Conservation (phyloP, 2,888 invertebrate species). For the Cheilosia grossa region DNA sequence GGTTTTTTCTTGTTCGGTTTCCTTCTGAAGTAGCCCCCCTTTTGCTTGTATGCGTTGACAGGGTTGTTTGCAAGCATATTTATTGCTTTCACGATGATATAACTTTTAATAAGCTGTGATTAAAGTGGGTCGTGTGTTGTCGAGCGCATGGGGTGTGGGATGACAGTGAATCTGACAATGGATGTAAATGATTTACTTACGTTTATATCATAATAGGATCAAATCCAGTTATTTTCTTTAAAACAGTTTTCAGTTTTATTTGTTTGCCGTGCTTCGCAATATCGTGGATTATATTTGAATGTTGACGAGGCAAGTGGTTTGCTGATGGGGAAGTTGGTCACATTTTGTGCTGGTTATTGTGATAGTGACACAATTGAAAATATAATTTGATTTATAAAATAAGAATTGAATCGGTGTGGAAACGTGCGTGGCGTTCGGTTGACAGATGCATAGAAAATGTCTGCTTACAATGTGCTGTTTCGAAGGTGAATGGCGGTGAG, state of each 20-base stretch:
- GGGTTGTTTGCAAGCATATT: constrained; percentile 57
- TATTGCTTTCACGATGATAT: constrained; percentile 69
- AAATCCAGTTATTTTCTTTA: constrained; percentile 1
- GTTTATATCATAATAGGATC: constrained; percentile 7
- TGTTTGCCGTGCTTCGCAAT: too few species aligned
- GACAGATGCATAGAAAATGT: not conserved
- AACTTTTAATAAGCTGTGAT: constrained; percentile 74
- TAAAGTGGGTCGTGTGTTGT: constrained; percentile 45
- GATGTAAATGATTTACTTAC: constrained; percentile 27
- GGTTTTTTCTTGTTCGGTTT: not conserved
- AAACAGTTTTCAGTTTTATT: not conserved
- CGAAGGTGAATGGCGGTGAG: too few species aligned
- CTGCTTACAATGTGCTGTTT: too few species aligned
- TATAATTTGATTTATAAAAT: too few species aligned
- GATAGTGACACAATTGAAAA: too few species aligned
- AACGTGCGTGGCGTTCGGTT: not conserved
- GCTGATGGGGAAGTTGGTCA: too few species aligned
- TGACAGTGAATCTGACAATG: constrained; percentile 1
- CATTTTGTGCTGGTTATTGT: too few species aligned
- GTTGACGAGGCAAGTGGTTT: too few species aligned
- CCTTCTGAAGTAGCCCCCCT: not conserved
- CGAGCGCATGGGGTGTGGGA: not conserved
- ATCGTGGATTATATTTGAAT: too few species aligned
- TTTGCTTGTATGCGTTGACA: constrained; percentile 35
- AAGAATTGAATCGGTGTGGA: too few species aligned